Percentiles rank a stretch among this genome's conserved stretches.
Conservation (phyloP, 2,797 vertebrate species). For the Hylomyscus alleni region DNA sequence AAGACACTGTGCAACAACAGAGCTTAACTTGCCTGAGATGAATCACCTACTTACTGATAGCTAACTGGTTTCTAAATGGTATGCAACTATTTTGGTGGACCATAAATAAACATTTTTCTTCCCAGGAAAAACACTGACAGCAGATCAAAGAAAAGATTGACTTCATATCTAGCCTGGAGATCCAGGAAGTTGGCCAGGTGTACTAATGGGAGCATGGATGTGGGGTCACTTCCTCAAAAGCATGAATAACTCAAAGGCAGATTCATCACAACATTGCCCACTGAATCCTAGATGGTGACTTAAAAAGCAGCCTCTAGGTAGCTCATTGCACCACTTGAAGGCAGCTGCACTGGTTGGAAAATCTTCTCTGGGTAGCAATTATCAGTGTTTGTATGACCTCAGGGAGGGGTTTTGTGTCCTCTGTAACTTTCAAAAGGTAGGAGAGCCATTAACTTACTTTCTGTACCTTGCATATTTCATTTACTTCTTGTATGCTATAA, state of each 20-base stretch:
- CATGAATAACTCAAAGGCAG: neutral
- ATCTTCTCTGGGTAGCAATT: no score
- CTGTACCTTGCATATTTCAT: neutral
- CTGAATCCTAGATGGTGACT: neutral
- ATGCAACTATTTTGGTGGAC: neutral
- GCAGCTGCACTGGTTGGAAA: neutral
- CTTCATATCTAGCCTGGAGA: neutral
- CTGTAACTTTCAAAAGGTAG: neutral
- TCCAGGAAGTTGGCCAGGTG: neutral
- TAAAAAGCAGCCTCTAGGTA: neutral
- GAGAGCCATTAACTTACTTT: neutral
- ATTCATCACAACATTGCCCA: neutral
- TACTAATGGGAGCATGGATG: no score
- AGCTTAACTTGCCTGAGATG: neutral
- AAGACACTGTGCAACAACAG: neutral
- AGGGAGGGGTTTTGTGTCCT: accelerated
- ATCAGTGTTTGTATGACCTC: neutral
- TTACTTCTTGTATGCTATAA: neutral
- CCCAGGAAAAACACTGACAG: neutral
- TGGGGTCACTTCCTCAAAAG: no score
- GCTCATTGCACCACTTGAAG: neutral
- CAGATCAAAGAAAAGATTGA: neutral
- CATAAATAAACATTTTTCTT: neutral
- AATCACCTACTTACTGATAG: neutral
- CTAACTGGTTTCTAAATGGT: neutral